Evolutionary conservation across 2,888 invertebrate species (phyloP).

Genomic region (Troides helena): DNA sequence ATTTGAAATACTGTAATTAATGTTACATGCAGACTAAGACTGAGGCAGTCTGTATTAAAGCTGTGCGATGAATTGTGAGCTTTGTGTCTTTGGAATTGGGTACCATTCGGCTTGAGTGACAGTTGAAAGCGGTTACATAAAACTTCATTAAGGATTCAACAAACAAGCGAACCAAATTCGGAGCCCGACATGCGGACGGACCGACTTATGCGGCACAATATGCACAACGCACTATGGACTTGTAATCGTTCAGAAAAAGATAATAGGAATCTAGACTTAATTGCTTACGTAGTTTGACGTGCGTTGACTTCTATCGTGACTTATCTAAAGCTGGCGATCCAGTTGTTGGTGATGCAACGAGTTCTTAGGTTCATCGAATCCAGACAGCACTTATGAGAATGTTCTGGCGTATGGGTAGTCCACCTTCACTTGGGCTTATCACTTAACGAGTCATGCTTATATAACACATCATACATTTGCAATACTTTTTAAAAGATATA

Average conservation of each 20-base stretch:
- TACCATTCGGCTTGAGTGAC: slow-evolving; percentile 33
- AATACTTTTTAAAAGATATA: too few species aligned
- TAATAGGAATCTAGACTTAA: slow-evolving; percentile 20
- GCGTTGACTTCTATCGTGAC: slow-evolving; percentile 10
- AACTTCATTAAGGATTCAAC: slow-evolving; percentile 35
- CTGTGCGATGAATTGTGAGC: slow-evolving; percentile 29
- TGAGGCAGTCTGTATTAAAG: not conserved
- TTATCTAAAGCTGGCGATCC: slow-evolving; percentile 6
- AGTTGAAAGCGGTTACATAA: slow-evolving; percentile 41
- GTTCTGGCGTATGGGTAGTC: too few species aligned
- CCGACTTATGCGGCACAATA: slow-evolving; percentile 2
- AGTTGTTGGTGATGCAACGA: not conserved
- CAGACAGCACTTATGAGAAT: too few species aligned
- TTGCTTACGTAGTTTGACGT: slow-evolving; percentile 15
- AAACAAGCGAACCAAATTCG: slow-evolving; percentile 52
- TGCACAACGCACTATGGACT: not conserved
- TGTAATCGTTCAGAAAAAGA: slow-evolving; percentile 12
- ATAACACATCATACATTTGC: too few species aligned
- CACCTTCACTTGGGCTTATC: too few species aligned
- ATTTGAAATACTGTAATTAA: not conserved
- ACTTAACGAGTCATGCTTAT: too few species aligned
- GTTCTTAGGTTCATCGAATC: too few species aligned
- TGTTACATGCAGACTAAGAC: not conserved
- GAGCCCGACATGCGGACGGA: slow-evolving; percentile 38
- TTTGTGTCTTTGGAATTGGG: slow-evolving; percentile 39